phyloP scores from a whole-genome alignment of 2,113 vertebrate species.

The Engystomops pustulosus region DNA sequence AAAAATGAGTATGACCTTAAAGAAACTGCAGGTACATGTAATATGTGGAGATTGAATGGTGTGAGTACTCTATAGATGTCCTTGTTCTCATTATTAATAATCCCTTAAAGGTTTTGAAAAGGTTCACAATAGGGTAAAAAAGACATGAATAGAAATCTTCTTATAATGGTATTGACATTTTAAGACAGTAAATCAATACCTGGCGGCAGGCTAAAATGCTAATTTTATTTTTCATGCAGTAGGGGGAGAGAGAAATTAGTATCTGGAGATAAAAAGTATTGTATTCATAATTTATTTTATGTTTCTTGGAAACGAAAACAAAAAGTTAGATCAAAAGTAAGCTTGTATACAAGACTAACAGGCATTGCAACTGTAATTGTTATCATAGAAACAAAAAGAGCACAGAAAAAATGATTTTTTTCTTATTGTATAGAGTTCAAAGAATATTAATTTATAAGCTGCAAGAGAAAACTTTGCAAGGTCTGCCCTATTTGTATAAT shows the following conservation, averaged over 20 bases:
- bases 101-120: conserved; percentile 43
- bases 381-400: neutral
- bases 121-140: conserved; percentile 28
- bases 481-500: neutral
- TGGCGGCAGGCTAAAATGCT: conserved; percentile 36
- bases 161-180: conserved; percentile 48
- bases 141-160: conserved; percentile 50
- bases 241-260: conserved; percentile 20
- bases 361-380: neutral
- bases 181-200: conserved; percentile 53
- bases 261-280: neutral
- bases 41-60: neutral
- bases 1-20: neutral
- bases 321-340: conserved; percentile 14
- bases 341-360: conserved; percentile 19
- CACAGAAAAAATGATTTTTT: neutral
- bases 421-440: neutral
- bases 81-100: conserved; percentile 30
- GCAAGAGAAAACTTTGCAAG: neutral
- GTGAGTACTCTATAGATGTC: neutral
- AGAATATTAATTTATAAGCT: neutral
- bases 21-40: neutral
- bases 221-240: conserved; percentile 38
- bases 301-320: neutral
- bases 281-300: conserved; percentile 30